Evolutionary conservation across 2,113 vertebrate genomes (phyloP), one percentile per base, ranked within the genome.

Genomic region (Grantiella picta): DNA sequence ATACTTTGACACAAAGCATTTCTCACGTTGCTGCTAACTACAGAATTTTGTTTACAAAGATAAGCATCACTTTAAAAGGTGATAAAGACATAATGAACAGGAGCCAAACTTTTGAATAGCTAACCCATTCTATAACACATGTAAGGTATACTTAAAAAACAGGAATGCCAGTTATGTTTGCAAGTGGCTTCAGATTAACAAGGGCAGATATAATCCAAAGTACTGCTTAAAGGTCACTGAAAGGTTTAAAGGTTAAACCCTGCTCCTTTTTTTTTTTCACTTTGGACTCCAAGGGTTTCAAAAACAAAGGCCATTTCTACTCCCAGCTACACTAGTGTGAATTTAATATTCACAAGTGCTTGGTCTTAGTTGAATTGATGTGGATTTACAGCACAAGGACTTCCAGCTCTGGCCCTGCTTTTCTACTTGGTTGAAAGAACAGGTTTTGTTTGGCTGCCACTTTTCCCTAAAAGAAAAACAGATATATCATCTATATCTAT

Each of bases 211-310:
- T 91, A 94, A 97, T 95, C 84, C 91, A 70, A 92, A 95, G 50
- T 87, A 84, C 83, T 72, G 11, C 60, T 95, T 72, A 95, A 89
- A 94, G 90, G 84, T 92, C 93, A 87, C 42, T 24, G 71, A 82
- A 87, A 82, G 78, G 66, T 81, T 94, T 94, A 95, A 93, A 92
- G 91, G 90, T 95, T 96, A 95, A 96, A 79, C 44, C 82, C 78
- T 86, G 42, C 16, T 90, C 45, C 42, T 29, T 60, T 56, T 70
- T 70, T 72, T 73, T 85, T 87, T 82, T 38, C 61, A 59, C 24
- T 73, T 80, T 0, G 0, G n/a, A 52, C 75, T 90, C 68, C 54
- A 82, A 77, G 84, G 27, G 23, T 38, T 86, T 96, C 75, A 82
- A 70, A 95, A 91, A 85, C 70, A 89, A 95, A 95, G 52, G 22